phyloP scores from a whole-genome alignment of 2,888 invertebrate genomes.

The Agapostemon virescens region DNA sequence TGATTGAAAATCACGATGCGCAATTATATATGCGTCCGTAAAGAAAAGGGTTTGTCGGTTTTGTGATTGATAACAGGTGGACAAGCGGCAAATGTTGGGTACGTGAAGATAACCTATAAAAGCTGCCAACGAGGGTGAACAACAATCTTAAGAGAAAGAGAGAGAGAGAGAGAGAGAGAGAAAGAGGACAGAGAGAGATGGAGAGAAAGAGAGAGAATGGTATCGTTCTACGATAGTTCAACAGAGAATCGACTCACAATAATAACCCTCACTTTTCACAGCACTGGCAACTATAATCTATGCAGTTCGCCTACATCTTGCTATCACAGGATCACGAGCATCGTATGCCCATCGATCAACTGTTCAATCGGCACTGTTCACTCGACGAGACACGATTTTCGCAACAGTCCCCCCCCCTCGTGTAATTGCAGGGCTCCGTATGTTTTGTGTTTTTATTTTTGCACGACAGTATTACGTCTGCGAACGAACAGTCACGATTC shows the following conservation, averaged over 20 bases:
- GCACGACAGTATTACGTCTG: not conserved
- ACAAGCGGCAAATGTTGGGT: constrained; percentile 40
- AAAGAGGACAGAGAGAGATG: not conserved
- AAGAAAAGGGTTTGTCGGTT: constrained; percentile 12
- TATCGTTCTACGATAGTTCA: constrained; percentile 3
- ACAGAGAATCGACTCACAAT: constrained; percentile 45
- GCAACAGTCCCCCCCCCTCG: not conserved
- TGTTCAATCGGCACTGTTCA: constrained; percentile 4
- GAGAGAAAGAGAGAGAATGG: not conserved
- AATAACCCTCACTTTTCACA: constrained; percentile 38
- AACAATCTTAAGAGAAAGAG: not conserved
- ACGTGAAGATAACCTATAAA: constrained; percentile 55
- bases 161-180: too few relatives aligned
- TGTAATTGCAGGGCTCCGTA: not conserved
- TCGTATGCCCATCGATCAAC: constrained; percentile 13
- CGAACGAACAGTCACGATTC: constrained; percentile 7
- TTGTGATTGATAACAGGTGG: constrained; percentile 54
- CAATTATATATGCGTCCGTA: not conserved
- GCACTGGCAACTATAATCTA: constrained; percentile 38
- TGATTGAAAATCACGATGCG: not conserved
- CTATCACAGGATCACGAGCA: constrained; percentile 26
- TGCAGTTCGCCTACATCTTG: constrained; percentile 49
- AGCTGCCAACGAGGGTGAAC: constrained; percentile 4
- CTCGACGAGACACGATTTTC: constrained; percentile 1
- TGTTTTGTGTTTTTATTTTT: too few relatives aligned